Conservation (phyloP, 1,140 invertebrate species). For the Psix sp. region DNA sequence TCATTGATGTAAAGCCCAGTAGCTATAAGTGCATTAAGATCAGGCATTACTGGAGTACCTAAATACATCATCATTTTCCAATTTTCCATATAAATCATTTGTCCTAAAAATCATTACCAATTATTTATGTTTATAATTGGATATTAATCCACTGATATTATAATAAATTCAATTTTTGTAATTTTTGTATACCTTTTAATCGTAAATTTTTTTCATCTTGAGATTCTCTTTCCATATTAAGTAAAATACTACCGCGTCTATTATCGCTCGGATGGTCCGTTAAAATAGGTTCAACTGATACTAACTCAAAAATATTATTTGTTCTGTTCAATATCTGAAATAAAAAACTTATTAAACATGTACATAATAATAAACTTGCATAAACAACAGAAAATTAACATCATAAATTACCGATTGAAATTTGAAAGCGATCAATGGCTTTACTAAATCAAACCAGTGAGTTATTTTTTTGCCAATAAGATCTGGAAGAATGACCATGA, state of each 20-base stretch:
- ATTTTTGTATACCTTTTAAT: conserved; percentile 89
- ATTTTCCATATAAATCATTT: conserved; percentile 99
- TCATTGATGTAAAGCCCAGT: conserved; percentile 97
- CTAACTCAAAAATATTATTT: conserved; percentile 96
- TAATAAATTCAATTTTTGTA: not conserved
- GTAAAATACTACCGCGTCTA: conserved; percentile 75
- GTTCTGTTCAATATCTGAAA: conserved; percentile 92
- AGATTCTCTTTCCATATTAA: conserved; percentile 81
- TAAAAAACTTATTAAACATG: conserved; percentile 4
- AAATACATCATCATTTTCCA: conserved; percentile 98
- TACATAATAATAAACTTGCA: not conserved
- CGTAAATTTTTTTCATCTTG: conserved; percentile 84
- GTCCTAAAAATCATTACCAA: conserved; percentile 79
- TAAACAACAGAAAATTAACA: no score
- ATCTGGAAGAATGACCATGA: conserved; percentile 93
- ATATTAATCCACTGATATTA: not conserved
- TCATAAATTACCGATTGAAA: conserved; percentile 90
- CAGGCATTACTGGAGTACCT: conserved; percentile 96
- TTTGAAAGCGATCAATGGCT: conserved; percentile 94
- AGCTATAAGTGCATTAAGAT: conserved; percentile 91
- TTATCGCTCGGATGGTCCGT: conserved; percentile 81
- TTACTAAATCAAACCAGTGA: conserved; percentile 91
- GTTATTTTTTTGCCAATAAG: conserved; percentile 92
- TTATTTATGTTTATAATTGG: not conserved
- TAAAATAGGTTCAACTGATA: conserved; percentile 89